These are phyloP conservation scores for Pangasius sanitwongsei DNA, from an alignment of 2,797 vertebrate species.

Conservation along the genomic window DNA sequence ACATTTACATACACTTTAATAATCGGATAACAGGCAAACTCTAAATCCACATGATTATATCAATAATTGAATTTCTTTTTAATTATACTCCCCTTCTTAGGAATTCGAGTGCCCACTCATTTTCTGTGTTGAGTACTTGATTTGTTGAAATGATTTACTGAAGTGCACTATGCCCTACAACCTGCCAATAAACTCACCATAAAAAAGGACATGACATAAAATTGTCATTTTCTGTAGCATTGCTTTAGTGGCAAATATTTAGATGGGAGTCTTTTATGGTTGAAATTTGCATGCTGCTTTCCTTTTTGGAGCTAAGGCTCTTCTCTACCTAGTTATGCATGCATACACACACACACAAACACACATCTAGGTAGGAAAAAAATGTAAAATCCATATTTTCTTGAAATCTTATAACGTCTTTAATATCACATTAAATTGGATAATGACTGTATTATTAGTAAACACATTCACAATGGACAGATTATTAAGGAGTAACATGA, in stretches of 20 bases:
- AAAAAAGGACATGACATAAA: not conserved
- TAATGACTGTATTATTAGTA: not conserved
- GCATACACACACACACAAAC: not conserved
- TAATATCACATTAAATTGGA: not conserved
- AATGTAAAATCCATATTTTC: not conserved
- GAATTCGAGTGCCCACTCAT: not conserved
- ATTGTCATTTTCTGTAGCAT: not conserved
- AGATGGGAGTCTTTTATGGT: not conserved
- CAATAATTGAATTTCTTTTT: not conserved
- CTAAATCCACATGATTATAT: not conserved
- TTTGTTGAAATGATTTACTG: constrained; percentile 24
- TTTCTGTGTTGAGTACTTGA: not conserved
- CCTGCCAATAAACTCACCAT: not conserved
- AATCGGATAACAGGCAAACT: not conserved
- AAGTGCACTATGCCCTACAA: constrained; percentile 7
- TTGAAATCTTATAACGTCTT: too few species aligned
- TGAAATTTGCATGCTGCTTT: not conserved
- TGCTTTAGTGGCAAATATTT: not conserved
- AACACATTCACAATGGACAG: not conserved
- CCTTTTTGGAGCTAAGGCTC: not conserved
- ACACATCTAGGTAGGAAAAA: not conserved
- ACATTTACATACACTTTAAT: not conserved
- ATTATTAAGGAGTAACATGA: constrained; percentile 31
- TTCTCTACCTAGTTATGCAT: not conserved
- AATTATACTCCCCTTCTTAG: not conserved